Evolutionary conservation across 2,888 invertebrate genomes (phyloP).

Genomic region (Nowickia ferox): DNA sequence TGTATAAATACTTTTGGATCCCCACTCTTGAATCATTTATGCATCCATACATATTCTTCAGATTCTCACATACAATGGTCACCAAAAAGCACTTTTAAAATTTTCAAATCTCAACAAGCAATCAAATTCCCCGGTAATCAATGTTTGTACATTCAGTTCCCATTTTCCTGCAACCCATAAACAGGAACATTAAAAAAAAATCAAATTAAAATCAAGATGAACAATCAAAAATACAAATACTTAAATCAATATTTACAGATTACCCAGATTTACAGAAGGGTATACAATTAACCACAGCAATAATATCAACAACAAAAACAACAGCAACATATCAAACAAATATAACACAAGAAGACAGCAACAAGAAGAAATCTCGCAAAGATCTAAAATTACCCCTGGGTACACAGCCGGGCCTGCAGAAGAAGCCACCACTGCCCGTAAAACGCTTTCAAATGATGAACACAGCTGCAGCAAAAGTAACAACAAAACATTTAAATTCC

Average conservation of each 20-base stretch:
- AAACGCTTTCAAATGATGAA: slow-evolving; percentile 56
- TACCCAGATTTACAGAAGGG: slow-evolving; percentile 82
- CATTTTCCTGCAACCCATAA: slow-evolving; percentile 49
- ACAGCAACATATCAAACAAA: slow-evolving; percentile 36
- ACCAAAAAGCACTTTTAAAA: slow-evolving; percentile 46
- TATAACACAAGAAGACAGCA: slow-evolving; percentile 41
- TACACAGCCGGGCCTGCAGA: slow-evolving; percentile 45
- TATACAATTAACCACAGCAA: slow-evolving; percentile 78
- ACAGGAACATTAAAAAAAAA: slow-evolving; percentile 42
- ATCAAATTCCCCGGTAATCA: slow-evolving; percentile 61
- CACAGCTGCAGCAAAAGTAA: slow-evolving; percentile 12
- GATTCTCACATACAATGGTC: slow-evolving; percentile 47
- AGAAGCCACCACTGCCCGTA: slow-evolving; percentile 66
- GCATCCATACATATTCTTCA: slow-evolving; percentile 45
- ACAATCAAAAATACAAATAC: slow-evolving; percentile 62
- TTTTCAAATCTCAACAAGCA: slow-evolving; percentile 46
- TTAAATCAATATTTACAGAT: slow-evolving; percentile 81
- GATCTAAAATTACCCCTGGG: slow-evolving; percentile 58
- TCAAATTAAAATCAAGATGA: slow-evolving; percentile 31
- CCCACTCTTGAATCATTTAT: slow-evolving; percentile 16
- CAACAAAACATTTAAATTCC: slow-evolving; percentile 27
- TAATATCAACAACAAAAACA: slow-evolving; percentile 51
- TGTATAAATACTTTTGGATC: background rate
- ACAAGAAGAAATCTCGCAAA: slow-evolving; percentile 63
- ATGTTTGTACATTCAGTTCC: slow-evolving; percentile 64